Conservation (phyloP, 2,113 vertebrate genomes). For the Prionailurus bengalensis region DNA sequence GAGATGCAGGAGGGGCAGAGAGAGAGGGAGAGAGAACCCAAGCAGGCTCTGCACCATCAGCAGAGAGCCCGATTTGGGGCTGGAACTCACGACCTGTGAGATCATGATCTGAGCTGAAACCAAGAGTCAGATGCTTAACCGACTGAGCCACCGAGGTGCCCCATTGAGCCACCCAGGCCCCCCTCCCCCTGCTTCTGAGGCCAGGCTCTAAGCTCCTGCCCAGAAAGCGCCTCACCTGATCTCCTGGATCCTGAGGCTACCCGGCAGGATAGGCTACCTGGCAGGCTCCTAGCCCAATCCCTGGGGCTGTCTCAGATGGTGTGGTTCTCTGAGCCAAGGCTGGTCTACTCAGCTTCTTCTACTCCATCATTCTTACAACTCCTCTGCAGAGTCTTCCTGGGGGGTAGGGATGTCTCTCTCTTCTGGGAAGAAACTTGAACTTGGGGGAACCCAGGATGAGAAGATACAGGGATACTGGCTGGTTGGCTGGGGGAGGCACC, state of each 20-base stretch:
- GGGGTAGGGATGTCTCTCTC: not conserved
- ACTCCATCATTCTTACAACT: not conserved
- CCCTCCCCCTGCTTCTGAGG: not conserved
- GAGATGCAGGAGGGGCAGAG: too few relatives aligned
- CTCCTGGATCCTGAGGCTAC: not conserved
- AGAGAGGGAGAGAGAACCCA: too few relatives aligned
- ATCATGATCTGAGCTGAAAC: too few relatives aligned
- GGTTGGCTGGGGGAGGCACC: not conserved
- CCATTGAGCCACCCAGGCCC: too few relatives aligned
- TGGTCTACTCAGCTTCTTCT: not conserved
- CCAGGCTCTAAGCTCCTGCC: not conserved
- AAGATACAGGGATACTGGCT: not conserved
- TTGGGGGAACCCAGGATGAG: not conserved
- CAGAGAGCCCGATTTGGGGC: too few relatives aligned
- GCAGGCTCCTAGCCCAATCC: not conserved
- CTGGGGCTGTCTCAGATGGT: not conserved
- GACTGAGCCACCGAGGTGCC: too few relatives aligned
- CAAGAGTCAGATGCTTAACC: too few relatives aligned
- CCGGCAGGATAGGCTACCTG: not conserved
- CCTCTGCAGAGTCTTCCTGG: not conserved
- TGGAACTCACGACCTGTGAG: too few relatives aligned
- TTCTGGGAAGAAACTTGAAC: constrained; percentile 2
- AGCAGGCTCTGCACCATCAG: too few relatives aligned
- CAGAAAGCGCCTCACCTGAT: constrained; percentile 27
- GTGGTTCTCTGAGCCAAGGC: not conserved